Conservation (phyloP, 2,888 invertebrate species). For the Cephus spinipes region DNA sequence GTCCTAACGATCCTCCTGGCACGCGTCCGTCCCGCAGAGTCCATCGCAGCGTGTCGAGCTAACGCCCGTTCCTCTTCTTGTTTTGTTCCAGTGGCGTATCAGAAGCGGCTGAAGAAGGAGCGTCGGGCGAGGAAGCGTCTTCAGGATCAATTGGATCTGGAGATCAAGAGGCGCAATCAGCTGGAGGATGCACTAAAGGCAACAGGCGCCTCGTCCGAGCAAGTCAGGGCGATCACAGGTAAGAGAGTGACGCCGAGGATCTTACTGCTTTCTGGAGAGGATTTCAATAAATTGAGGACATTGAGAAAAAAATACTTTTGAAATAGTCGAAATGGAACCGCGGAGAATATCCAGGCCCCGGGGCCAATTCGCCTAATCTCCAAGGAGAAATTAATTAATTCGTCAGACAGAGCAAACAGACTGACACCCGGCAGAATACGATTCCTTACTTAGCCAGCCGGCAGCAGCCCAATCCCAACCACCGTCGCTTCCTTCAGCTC, state of each 20-base stretch:
- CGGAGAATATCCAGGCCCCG: constrained; percentile 56
- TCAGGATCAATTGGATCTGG: constrained; percentile 86
- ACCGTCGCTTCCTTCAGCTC: constrained; percentile 22
- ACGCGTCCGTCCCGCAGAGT: constrained; percentile 22
- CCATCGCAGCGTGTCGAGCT: constrained; percentile 24
- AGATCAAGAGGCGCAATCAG: constrained; percentile 83
- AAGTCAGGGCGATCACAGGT: constrained; percentile 85
- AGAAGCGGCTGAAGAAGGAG: constrained; percentile 91
- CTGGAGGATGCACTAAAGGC: constrained; percentile 85
- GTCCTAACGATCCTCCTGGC: constrained; percentile 21
- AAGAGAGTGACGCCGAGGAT: constrained; percentile 47
- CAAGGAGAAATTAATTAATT: constrained; percentile 62
- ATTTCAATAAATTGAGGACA: neutral
- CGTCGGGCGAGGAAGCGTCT: constrained; percentile 83
- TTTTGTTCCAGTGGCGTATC: constrained; percentile 81
- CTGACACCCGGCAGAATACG: constrained; percentile 62
- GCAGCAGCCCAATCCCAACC: constrained; percentile 35
- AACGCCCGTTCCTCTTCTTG: neutral
- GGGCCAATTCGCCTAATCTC: constrained; percentile 50
- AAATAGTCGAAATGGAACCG: neutral
- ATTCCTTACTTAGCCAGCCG: constrained; percentile 58
- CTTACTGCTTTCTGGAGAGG: constrained; percentile 14
- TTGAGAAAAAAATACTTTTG: neutral
- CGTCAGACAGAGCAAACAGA: constrained; percentile 58
- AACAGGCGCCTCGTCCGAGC: constrained; percentile 80